Evolutionary conservation across 2,113 vertebrate species (phyloP), one percentile per base, ranked within the genome.

Genomic region (Catharus bicknelli): DNA sequence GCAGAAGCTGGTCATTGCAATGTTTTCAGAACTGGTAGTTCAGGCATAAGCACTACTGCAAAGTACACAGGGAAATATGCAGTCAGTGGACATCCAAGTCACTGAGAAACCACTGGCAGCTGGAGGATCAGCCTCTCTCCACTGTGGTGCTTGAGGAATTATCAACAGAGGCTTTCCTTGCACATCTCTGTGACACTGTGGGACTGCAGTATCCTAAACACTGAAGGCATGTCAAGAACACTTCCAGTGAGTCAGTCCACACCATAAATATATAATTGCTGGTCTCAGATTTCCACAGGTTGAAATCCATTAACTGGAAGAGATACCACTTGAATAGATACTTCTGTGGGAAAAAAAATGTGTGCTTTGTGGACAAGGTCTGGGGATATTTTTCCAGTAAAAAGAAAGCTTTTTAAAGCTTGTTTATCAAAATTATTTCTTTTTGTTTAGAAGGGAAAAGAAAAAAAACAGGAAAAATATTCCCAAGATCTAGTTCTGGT

Each of bases 291-390:
- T 92, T 89, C 53, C 34, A 75, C 43, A 6, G 40, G 16, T 55
- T 90, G 62, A 89, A 92, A 75, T 78, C n/a, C 29, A 32, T 79
- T 92, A 53, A 45, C 53, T 89, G 53, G 70, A 76, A 91, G 42
- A 87, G 50, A 34, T 69, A 90, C 22, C 36, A 42, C 43, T 70
- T 73, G 22, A 72, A 68, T 42, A 87, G 36, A 73, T 54, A 42
- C 4, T 79, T 43, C 42, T 66, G 18, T 58, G 42, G 11, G 38
- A 89, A 87, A 90, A 89, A 55, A 90, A 79, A 63, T 5, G 3
- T 7, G 5, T 17, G 22, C 12, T 79, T 86, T 83, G 25, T 79
- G 45, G 63, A 25, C 16, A 73, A 74, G 4, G 2, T 61, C 21
- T 78, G 42, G 55, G 48, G 25, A n/a, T 43, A 61, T 5, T 67